A percentile compares a stretch with the other conserved stretches of the same genome.
These are phyloP conservation scores for Polyommatus iphigenia DNA, from an alignment of 2,888 invertebrate genomes.

Conservation along the genomic window DNA sequence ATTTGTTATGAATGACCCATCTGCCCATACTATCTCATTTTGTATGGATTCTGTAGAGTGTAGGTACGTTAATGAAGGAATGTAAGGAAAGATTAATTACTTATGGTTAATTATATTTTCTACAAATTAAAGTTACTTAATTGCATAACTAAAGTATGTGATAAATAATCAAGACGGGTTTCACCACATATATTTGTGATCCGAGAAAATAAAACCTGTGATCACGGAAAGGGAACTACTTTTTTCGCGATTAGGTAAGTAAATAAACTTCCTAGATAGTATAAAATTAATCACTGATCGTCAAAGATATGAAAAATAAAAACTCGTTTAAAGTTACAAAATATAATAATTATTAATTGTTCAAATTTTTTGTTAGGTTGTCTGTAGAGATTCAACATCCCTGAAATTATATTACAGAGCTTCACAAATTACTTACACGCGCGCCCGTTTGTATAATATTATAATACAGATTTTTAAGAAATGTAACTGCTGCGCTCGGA, in stretches of 20 bases:
- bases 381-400: no score
- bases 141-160: not conserved
- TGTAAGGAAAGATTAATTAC: not conserved
- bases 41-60: not conserved
- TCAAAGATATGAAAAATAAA: no score
- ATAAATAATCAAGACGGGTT: slow-evolving; percentile 32
- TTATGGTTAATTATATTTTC: not conserved
- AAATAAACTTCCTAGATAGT: not conserved
- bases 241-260: slow-evolving; percentile 15
- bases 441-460: no score
- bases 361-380: no score
- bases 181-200: slow-evolving; percentile 29
- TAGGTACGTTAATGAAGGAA: not conserved
- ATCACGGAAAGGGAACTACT: slow-evolving; percentile 36
- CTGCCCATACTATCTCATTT: no score
- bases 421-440: no score
- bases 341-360: no score
- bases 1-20: no score
- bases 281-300: not conserved
- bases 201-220: slow-evolving; percentile 30
- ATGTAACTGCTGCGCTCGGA: no score
- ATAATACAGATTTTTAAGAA: no score
- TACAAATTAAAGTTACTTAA: slow-evolving; percentile 2
- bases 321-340: no score
- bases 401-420: no score